These are phyloP conservation scores for Ceyx melanurus DNA, from an alignment of 2,113 vertebrate species.

Conservation along the genomic window DNA sequence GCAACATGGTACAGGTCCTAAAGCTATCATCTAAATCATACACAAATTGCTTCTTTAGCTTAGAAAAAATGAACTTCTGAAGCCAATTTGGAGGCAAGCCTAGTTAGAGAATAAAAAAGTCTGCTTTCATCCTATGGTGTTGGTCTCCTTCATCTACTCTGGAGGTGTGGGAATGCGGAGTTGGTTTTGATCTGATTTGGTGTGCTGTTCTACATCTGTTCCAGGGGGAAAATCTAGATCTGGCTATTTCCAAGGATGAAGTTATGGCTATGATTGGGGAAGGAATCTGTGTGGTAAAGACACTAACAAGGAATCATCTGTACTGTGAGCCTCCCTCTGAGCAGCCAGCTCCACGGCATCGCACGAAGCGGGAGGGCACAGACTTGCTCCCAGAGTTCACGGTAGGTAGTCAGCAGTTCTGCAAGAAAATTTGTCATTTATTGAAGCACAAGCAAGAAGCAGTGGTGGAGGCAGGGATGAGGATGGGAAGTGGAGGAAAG, in stretches of 20 bases:
- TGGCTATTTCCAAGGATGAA: slow-evolving; percentile 95
- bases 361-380: slow-evolving; percentile 80
- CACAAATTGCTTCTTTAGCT: neutral
- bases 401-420: slow-evolving; percentile 70
- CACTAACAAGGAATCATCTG: slow-evolving; percentile 90
- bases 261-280: slow-evolving; percentile 93
- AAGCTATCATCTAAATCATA: neutral
- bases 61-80: neutral
- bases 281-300: slow-evolving; percentile 91
- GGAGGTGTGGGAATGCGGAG: neutral
- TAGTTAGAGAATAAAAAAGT: neutral
- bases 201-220: neutral
- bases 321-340: slow-evolving; percentile 93
- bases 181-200: neutral
- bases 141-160: neutral
- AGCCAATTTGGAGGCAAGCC: neutral
- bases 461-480: neutral
- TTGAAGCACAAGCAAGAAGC: neutral
- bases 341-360: slow-evolving; percentile 81
- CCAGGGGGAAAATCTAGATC: slow-evolving; percentile 94
- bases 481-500: neutral
- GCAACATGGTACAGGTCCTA: neutral
- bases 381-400: slow-evolving; percentile 91
- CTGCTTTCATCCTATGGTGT: neutral
- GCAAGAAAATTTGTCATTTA: neutral